Base-by-base conservation (phyloP, 2,797 vertebrate genomes). In the Myotis findleyi region DNA sequence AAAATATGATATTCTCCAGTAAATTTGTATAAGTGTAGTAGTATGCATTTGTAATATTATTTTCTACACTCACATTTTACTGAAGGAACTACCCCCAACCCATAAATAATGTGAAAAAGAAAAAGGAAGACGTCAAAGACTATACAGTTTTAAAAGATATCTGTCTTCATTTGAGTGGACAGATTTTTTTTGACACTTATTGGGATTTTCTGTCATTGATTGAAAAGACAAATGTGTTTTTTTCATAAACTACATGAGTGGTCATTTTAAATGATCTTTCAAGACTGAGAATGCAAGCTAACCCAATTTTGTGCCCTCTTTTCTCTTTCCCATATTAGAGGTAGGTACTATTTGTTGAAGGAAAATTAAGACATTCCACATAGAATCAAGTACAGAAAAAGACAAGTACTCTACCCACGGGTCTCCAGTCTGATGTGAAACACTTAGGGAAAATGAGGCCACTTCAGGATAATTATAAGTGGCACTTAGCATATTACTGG, bases 11-110 rank as follows among this genome's bases (percentile, higher is more conserved):
- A 16, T 62, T 62, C 27, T 62, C 12, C 27, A 62, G 27, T 62
- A 62, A 62, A 62, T 30, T 62, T 62, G 59, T 30, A 62, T 30
- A 62, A 62, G 5, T 62, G 59, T 62, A 30, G 59, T 62, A 62
- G 59, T 6, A 62, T 62, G 59, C 12, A 62, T 30, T 62, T 77
- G 33, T 66, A 66, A 5, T 57, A 68, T 91, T 30, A 89, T 89
- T 94, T 93, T 87, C 55, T 89, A 27, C 18, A 53, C 21, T 89
- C 33, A 41, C n/a, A 64, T 95, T 53, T 96, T 87, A 88, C 47
- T 90, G 79, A 94, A 68, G 62, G 64, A 71, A 41, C 49, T 64
- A 62, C 23, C 12, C 49, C 27, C 9, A n/a, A 23, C 57, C 44
- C 44, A 83, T 71, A 95, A 95, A 93, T 94, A 62, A 76, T 18